Conservation (phyloP, 1,140 invertebrate species). For the Euura lappo region DNA sequence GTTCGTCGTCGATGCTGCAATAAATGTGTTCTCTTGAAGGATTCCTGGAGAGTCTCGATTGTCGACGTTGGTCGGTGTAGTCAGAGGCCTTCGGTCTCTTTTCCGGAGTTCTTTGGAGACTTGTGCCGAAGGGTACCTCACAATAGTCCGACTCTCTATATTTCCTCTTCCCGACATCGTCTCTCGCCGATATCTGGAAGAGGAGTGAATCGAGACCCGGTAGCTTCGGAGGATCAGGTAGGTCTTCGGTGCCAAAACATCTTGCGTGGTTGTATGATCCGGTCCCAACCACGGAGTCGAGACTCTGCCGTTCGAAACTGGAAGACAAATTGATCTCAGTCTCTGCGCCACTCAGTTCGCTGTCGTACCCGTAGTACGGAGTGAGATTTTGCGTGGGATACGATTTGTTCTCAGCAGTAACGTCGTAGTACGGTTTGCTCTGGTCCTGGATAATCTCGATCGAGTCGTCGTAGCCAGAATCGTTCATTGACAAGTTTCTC, state of each 20-base stretch:
- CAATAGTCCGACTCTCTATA: slow-evolving; percentile 30
- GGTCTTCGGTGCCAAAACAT: slow-evolving; percentile 31
- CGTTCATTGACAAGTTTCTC: slow-evolving; percentile 51
- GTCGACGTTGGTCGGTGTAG: slow-evolving; percentile 21
- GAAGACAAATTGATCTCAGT: slow-evolving; percentile 42
- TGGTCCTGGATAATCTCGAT: slow-evolving; percentile 51
- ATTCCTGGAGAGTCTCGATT: neutral
- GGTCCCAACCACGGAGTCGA: slow-evolving; percentile 12
- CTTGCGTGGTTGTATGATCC: slow-evolving; percentile 28
- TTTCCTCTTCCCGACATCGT: slow-evolving; percentile 40
- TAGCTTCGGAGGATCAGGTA: too few species aligned
- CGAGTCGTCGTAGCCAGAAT: slow-evolving; percentile 53
- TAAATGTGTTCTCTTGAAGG: slow-evolving; percentile 47
- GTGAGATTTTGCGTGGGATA: slow-evolving; percentile 21
- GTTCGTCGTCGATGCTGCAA: slow-evolving; percentile 51
- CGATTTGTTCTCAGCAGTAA: slow-evolving; percentile 44
- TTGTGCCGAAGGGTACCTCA: neutral
- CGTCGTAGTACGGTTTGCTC: slow-evolving; percentile 57
- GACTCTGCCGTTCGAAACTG: slow-evolving; percentile 27
- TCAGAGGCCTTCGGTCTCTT: slow-evolving; percentile 30
- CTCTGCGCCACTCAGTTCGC: slow-evolving; percentile 44
- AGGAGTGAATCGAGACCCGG: slow-evolving; percentile 15
- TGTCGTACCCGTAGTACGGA: slow-evolving; percentile 51
- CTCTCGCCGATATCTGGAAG: slow-evolving; percentile 29
- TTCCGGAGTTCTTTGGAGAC: slow-evolving; percentile 18